Evolutionary conservation across 2,797 vertebrate species (phyloP).

Genomic region (Sarcoramphus papa): DNA sequence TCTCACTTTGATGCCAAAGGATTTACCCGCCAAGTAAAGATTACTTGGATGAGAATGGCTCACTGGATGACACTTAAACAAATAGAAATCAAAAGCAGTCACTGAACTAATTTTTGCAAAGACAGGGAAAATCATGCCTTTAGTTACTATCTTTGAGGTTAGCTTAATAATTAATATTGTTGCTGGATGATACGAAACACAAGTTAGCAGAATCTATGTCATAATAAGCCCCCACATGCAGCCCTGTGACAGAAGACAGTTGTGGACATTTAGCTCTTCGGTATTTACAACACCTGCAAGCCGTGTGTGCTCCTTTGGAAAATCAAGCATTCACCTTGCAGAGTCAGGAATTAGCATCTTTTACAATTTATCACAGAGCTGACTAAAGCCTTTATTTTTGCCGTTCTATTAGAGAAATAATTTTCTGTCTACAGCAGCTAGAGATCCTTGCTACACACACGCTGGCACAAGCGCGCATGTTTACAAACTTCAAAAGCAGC

Average conservation of each 20-base stretch:
- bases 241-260: neutral
- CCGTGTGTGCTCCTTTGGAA: neutral
- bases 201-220: conserved; percentile 23
- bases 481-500: conserved; percentile 33
- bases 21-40: neutral
- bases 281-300: neutral
- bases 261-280: neutral
- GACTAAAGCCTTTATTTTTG: neutral
- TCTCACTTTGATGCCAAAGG: neutral
- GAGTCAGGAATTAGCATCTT: neutral
- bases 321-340: neutral
- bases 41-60: neutral
- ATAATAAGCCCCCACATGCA: neutral
- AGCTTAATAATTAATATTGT: conserved; percentile 56
- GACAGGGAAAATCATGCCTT: neutral
- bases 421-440: neutral
- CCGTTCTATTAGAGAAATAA: neutral
- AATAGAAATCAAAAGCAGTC: neutral
- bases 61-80: neutral
- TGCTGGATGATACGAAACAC: neutral
- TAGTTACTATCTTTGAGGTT: conserved; percentile 27
- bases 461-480: neutral
- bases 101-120: conserved; percentile 34
- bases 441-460: neutral
- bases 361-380: neutral